phyloP scores from a whole-genome alignment of 1,140 invertebrate genomes.

The Vollenhovia emeryi region DNA sequence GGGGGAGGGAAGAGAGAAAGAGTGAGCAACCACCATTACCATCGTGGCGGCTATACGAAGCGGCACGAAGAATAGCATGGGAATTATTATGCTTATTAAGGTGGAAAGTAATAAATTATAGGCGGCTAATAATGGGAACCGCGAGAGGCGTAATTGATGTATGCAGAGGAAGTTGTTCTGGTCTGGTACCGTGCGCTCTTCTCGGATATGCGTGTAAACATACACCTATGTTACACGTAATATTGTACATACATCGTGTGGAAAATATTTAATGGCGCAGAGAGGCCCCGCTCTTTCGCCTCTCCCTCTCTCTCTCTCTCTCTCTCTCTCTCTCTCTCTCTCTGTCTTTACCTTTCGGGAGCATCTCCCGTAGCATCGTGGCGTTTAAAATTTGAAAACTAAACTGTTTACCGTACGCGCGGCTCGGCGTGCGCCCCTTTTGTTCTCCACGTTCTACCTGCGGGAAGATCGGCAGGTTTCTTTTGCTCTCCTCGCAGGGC shows the following conservation, averaged over 20 bases:
- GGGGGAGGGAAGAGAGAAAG: not conserved
- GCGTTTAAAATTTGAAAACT: constrained; percentile 49
- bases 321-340: not conserved
- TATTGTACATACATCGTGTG: constrained; percentile 30
- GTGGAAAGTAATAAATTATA: constrained; percentile 85
- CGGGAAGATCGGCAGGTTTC: not conserved
- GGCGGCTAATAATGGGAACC: constrained; percentile 70
- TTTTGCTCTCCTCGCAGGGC: not conserved
- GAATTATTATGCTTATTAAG: constrained; percentile 84
- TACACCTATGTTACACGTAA: constrained; percentile 53
- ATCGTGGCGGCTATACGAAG: constrained; percentile 41
- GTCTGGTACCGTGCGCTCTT: constrained; percentile 35
- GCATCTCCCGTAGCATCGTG: not conserved
- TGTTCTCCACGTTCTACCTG: constrained; percentile 2
- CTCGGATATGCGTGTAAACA: constrained; percentile 36
- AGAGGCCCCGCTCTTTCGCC: not conserved
- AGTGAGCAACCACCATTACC: constrained; percentile 2
- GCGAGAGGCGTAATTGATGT: constrained; percentile 80
- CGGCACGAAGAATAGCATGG: constrained; percentile 78
- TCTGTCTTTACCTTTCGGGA: not conserved
- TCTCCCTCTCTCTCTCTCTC: not conserved
- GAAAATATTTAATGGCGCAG: constrained; percentile 53
- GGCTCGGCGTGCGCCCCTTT: not conserved
- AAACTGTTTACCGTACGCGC: not conserved
- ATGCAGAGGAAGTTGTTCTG: constrained; percentile 83